These are phyloP conservation scores for Orientallactaga sibirica DNA, from an alignment of 2,797 vertebrate genomes.

Conservation along the genomic window DNA sequence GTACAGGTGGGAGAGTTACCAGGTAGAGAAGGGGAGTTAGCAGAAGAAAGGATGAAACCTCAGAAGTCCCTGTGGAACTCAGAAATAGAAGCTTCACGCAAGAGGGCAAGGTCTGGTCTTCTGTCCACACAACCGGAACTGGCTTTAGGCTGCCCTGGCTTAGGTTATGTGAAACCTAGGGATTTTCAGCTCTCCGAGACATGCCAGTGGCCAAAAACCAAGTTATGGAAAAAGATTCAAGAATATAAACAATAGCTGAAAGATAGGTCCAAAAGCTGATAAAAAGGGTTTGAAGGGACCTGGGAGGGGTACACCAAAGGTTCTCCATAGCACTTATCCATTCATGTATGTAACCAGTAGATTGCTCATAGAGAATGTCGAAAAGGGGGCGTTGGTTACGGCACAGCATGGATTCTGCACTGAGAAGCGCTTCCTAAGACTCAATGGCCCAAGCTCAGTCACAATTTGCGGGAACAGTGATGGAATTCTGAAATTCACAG, in stretches of 20 bases:
- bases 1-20: background rate
- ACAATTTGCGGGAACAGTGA: accelerated
- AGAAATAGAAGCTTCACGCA: background rate
- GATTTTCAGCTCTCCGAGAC: background rate
- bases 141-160: background rate
- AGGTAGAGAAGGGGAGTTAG: background rate
- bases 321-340: background rate
- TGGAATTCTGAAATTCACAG: background rate
- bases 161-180: background rate
- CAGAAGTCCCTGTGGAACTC: background rate
- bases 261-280: background rate
- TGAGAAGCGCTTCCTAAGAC: background rate
- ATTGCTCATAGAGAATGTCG: background rate
- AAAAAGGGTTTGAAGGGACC: background rate
- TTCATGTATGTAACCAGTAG: too few species aligned
- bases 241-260: background rate
- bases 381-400: too few species aligned
- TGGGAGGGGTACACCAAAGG: background rate
- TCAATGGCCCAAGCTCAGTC: background rate
- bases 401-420: background rate
- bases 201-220: background rate
- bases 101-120: background rate
- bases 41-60: background rate
- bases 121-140: background rate
- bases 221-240: background rate